Base-by-base conservation (phyloP, 1,140 invertebrate species). In the Physella acuta region DNA sequence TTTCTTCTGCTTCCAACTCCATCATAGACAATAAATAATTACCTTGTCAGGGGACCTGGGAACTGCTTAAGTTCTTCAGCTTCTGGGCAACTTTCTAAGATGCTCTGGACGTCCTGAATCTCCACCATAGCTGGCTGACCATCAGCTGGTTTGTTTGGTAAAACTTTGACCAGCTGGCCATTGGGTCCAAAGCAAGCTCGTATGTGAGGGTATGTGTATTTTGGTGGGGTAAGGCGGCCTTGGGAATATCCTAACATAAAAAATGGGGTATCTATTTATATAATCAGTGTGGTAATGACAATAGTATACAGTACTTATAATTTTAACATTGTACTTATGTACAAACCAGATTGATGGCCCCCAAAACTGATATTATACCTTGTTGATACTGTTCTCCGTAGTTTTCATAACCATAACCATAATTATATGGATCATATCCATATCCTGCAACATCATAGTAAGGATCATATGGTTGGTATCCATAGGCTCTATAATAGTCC, bases 41-140 rank as follows among this genome's bases (percentile, higher is more conserved):
- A 90, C 90, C 89, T 89, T 64, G 91, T 86, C 30, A 93, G 87
- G 72, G 92, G 92, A 49, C 92, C 92, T 28, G 92, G 91, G 84
- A 92, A 93, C 55, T 84, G 85, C 53, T 87, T 87, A 33, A 95
- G 83, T 75, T 93, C 90, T 68, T 89, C 86, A 63, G 87, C 85
- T 60, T 90, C 77, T 30, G 76, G 71, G 37, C 73, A 70, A 59
- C 78, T 78, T 20, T 77, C 72, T 37, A 86, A 51, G 49, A 84
- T 59, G 16, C 67, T 85, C 73, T 89, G 85, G 68, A 93, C 76
- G 79, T 89, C 88, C 76, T 90, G 80, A 71, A 95, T 84, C 71
- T 92, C 90, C 44, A 95, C 88, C 66, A 88, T 86, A 26, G 92
- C 90, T 26, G 89, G 88, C 75, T 91, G 89, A 26, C 91, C 92